A percentile compares a stretch with the other conserved stretches of the same genome.
phyloP scores from a whole-genome alignment of 2,113 vertebrate species.

The Caracal caracal region DNA sequence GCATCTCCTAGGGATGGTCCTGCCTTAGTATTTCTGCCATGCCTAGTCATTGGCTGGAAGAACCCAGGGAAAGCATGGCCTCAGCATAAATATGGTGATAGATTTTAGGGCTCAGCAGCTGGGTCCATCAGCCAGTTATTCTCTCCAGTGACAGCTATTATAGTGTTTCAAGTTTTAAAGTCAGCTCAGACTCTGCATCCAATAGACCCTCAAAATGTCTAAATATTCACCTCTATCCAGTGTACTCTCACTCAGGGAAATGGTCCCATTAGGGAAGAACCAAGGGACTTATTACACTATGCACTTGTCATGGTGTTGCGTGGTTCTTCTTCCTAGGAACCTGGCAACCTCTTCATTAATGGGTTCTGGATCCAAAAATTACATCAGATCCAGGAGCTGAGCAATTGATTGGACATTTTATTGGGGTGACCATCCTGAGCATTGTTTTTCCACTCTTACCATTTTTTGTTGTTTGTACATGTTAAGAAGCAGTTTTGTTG shows the following conservation, averaged over 20 bases:
- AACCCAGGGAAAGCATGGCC: background rate
- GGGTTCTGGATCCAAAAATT: background rate
- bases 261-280: background rate
- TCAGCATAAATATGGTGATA: background rate
- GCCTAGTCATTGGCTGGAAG: background rate
- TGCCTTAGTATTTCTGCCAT: background rate
- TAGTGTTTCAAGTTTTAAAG: background rate
- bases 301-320: background rate
- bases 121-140: background rate
- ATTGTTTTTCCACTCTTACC: too few relatives aligned
- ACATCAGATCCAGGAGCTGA: background rate
- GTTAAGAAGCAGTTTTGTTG: background rate
- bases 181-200: background rate
- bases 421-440: background rate
- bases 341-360: background rate
- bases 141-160: background rate
- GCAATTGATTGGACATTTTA: background rate
- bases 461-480: background rate
- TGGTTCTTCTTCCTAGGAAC: background rate
- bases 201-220: background rate
- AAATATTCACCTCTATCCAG: background rate
- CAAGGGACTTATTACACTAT: background rate
- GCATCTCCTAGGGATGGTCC: background rate
- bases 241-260: background rate
- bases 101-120: too few relatives aligned